Evolutionary conservation across 2,113 vertebrate species (phyloP), one percentile per base, ranked within the genome.

Genomic region (Myxocyprinus asiaticus): DNA sequence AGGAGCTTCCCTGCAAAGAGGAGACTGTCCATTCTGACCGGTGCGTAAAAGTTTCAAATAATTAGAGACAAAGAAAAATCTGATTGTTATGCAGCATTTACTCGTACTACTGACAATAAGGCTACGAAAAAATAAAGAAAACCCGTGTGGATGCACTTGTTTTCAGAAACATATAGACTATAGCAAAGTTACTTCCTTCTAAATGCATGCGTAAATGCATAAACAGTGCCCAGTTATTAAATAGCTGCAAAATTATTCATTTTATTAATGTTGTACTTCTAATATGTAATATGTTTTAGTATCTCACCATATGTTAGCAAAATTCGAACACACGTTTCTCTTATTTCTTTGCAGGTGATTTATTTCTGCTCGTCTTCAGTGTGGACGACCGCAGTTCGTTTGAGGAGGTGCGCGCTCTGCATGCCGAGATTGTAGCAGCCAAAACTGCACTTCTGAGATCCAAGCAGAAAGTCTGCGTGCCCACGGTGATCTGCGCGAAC

Each of bases 351-450:
- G 22, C 86, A 94, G 93, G 93, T 10, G 92, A 94, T 45, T 85
- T 94, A 11, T 94, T 94, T 43, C 89, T 94, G 45, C 87, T 94
- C 0, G 89, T 94, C 0, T 93, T 93, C 87, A 93, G 93, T 63
- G 56, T 94, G 4, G 89, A 94, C 55, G 92, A 93, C 76, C 86
- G 88, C 6, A 78, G 88, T 75, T 93, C 93, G 0, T 93, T 93
- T 8, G 88, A 92, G 4, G 92, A 93, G 76, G 91, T 92, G 55
- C 86, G 91, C 76, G 64, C 85, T 42, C 88, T 94, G 68, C 86
- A 86, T 43, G 45, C 78, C 0, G 91, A 94, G 85, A 93, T 94
- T 10, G 44, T 90, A 6, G 80, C 86, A 6, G 92, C 93, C 42
- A 94, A 94, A 77, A 86, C 87, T 22, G 92, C 92, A 11, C 84